These are phyloP conservation scores for Chionodraco myersi DNA, from an alignment of 2,113 vertebrate genomes.

Conservation along the genomic window DNA sequence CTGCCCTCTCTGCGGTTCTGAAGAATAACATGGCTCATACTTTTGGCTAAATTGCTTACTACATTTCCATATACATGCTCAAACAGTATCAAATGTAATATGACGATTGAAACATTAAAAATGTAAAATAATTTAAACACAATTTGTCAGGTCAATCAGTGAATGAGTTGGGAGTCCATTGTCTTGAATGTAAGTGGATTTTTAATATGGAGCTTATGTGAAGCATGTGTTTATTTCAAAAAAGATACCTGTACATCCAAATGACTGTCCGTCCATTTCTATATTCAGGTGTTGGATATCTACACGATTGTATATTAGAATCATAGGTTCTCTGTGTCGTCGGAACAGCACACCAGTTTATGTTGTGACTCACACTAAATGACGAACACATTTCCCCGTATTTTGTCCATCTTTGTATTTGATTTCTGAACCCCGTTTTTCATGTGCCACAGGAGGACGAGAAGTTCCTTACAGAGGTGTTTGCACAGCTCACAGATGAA, in stretches of 20 bases:
- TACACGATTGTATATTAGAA: not conserved
- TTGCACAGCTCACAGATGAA: slow-evolving; percentile 98
- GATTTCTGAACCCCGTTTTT: slow-evolving; percentile 16
- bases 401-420: not conserved
- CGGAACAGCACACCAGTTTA: not conserved
- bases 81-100: too few species aligned
- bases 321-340: not conserved
- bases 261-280: not conserved
- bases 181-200: not conserved
- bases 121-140: not conserved
- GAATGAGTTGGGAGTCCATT: not conserved
- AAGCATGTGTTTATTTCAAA: not conserved
- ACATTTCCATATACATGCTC: not conserved
- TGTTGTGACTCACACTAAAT: not conserved
- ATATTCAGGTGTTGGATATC: not conserved
- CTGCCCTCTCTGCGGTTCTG: not conserved
- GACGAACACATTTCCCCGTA: not conserved
- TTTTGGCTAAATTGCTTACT: not conserved
- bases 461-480: slow-evolving; percentile 98
- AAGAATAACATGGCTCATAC: not conserved
- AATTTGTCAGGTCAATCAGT: not conserved
- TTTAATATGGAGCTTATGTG: not conserved
- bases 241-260: not conserved
- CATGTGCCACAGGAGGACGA: slow-evolving; percentile 91
- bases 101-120: too few species aligned